Percentiles rank a stretch among this genome's conserved stretches.
Evolutionary conservation across 2,888 invertebrate species (phyloP).

Genomic region (Arge pagana): DNA sequence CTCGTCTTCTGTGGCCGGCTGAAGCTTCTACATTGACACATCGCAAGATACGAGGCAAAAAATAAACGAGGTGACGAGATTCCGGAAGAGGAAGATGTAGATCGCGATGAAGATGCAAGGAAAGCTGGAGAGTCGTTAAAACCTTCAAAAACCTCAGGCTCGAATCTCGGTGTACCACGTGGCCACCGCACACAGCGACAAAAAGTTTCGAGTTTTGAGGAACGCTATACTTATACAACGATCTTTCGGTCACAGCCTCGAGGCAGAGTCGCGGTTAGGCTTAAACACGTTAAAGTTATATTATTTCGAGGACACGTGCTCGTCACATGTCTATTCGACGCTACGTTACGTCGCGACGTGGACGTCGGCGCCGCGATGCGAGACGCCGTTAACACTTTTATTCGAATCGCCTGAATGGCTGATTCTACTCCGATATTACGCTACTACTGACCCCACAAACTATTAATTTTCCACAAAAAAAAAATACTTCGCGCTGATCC

Average conservation of each 20-base stretch:
- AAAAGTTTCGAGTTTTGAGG: slow-evolving; percentile 34
- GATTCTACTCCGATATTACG: slow-evolving; percentile 46
- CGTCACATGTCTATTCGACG: slow-evolving; percentile 51
- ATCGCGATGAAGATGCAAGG: too few relatives aligned
- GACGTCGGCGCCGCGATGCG: slow-evolving; percentile 28
- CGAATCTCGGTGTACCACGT: slow-evolving; percentile 20
- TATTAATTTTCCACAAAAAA: too few relatives aligned
- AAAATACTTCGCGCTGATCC: too few relatives aligned
- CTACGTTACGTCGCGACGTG: slow-evolving; percentile 35
- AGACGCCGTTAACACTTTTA: slow-evolving; percentile 48
- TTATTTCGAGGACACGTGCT: slow-evolving; percentile 50
- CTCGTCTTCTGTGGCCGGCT: too few relatives aligned
- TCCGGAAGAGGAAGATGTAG: too few relatives aligned
- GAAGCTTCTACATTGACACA: too few relatives aligned
- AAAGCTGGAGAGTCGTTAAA: slow-evolving; percentile 18
- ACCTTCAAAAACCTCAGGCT: slow-evolving; percentile 27
- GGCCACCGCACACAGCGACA: slow-evolving; percentile 41
- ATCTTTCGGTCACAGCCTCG: too few relatives aligned
- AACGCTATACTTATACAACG: too few relatives aligned
- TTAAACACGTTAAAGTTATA: too few relatives aligned
- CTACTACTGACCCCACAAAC: slow-evolving; percentile 32
- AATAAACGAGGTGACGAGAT: too few relatives aligned
- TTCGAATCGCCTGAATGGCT: slow-evolving; percentile 41
- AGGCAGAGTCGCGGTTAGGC: too few relatives aligned
- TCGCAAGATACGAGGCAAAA: too few relatives aligned